These are phyloP conservation scores for Phasia obesa DNA, from an alignment of 2,888 invertebrate species.

Conservation along the genomic window DNA sequence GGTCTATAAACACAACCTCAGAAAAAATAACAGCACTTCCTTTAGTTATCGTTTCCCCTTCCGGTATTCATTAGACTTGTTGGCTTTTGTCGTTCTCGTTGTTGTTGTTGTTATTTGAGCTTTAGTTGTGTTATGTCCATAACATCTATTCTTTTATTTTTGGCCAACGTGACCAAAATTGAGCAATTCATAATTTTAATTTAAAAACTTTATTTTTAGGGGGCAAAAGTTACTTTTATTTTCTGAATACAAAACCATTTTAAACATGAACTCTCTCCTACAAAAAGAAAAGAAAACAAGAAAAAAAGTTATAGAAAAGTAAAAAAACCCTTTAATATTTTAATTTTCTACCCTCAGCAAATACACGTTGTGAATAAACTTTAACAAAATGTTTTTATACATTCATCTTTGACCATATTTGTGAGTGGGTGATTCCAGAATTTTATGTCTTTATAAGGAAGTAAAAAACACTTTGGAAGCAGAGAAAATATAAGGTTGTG, in stretches of 20 bases:
- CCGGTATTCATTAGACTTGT: conserved; percentile 58
- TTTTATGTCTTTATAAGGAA: neutral
- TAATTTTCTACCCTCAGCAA: conserved; percentile 43
- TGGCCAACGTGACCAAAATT: conserved; percentile 70
- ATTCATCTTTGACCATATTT: neutral
- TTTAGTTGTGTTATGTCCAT: conserved; percentile 23
- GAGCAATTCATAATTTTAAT: conserved; percentile 75
- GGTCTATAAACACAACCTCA: conserved; percentile 49
- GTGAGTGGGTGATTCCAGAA: neutral
- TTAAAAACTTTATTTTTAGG: conserved; percentile 72
- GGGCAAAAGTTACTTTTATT: conserved; percentile 58
- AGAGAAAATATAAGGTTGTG: neutral
- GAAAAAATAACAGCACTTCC: conserved; percentile 44
- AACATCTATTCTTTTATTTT: conserved; percentile 19
- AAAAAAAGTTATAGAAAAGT: neutral
- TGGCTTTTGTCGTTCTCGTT: neutral
- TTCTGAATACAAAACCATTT: neutral
- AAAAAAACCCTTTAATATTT: conserved; percentile 61
- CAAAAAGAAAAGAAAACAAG: neutral
- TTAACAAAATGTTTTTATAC: neutral
- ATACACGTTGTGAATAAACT: conserved; percentile 15
- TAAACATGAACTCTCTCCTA: conserved; percentile 29
- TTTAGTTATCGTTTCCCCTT: conserved; percentile 52
- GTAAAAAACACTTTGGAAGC: too few relatives aligned
- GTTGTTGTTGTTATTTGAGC: conserved; percentile 23